phyloP scores from a whole-genome alignment of 2,113 vertebrate genomes.

The Erinaceus europaeus region DNA sequence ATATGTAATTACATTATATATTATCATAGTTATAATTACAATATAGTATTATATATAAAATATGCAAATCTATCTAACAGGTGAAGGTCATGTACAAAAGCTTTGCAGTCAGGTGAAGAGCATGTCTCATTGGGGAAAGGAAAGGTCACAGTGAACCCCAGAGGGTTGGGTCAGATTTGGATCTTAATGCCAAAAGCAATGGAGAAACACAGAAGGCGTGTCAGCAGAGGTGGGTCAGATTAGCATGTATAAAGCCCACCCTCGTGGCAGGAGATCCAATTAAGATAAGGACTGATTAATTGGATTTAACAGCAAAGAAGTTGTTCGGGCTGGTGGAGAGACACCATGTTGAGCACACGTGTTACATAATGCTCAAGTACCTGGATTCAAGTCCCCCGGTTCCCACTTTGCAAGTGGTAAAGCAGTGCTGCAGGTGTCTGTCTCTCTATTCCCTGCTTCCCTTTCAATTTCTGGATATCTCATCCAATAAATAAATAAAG shows the following conservation, averaged over 20 bases:
- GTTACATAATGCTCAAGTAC: too few species aligned
- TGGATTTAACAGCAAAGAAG: slow-evolving; percentile 41
- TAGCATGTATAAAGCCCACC: slow-evolving; percentile 37
- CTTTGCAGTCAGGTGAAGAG: neutral
- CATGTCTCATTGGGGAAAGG: neutral
- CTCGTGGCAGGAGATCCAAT: neutral
- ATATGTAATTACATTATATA: neutral
- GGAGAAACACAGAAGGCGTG: neutral
- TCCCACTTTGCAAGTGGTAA: too few species aligned
- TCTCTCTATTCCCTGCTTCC: too few species aligned
- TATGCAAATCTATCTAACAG: neutral
- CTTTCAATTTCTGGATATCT: too few species aligned
- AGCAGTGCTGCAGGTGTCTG: too few species aligned
- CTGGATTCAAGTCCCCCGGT: too few species aligned
- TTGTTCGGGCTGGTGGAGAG: too few species aligned
- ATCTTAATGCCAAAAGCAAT: slow-evolving; percentile 17
- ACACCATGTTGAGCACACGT: too few species aligned
- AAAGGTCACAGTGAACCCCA: neutral
- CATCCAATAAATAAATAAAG: too few species aligned
- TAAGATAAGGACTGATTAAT: slow-evolving; percentile 13
- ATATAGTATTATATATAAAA: too few species aligned
- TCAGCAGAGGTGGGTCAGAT: neutral
- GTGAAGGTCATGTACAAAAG: neutral
- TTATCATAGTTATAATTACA: too few species aligned
- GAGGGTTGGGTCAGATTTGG: neutral